Percentiles rank a stretch among this genome's conserved stretches.
Conservation (phyloP, 2,888 invertebrate genomes). For the Himalopsyche kuldschensis region DNA sequence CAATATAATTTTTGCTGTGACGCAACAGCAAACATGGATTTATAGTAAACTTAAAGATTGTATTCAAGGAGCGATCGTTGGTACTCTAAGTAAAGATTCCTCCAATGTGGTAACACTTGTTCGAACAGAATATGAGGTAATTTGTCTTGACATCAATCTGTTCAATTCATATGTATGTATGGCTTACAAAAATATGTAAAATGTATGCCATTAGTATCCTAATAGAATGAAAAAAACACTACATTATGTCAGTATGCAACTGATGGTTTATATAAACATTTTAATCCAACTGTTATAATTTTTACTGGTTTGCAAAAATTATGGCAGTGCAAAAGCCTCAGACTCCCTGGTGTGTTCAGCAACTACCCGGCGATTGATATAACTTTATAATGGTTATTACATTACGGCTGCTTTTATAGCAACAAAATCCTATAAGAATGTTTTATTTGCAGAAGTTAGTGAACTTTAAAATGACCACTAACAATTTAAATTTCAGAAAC, state of each 20-base stretch:
- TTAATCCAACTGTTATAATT: no score
- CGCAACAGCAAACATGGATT: slow-evolving; percentile 45
- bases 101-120: slow-evolving; percentile 69
- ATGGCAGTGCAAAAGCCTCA: no score
- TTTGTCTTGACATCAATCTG: no score
- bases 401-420: background rate
- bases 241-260: no score
- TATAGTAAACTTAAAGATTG: slow-evolving; percentile 61
- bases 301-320: no score
- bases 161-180: no score
- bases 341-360: no score
- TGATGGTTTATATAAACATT: no score
- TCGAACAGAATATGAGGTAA: slow-evolving; percentile 64
- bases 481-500: slow-evolving; percentile 48
- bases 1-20: slow-evolving; percentile 77
- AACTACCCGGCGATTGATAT: no score
- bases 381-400: background rate
- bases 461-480: background rate
- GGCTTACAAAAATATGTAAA: no score
- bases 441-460: background rate
- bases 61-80: slow-evolving; percentile 70
- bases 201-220: no score
- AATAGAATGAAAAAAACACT: no score
- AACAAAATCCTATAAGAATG: background rate
- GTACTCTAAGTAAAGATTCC: slow-evolving; percentile 63